These are phyloP conservation scores for Passer domesticus DNA, from an alignment of 2,113 vertebrate species.

Conservation along the genomic window DNA sequence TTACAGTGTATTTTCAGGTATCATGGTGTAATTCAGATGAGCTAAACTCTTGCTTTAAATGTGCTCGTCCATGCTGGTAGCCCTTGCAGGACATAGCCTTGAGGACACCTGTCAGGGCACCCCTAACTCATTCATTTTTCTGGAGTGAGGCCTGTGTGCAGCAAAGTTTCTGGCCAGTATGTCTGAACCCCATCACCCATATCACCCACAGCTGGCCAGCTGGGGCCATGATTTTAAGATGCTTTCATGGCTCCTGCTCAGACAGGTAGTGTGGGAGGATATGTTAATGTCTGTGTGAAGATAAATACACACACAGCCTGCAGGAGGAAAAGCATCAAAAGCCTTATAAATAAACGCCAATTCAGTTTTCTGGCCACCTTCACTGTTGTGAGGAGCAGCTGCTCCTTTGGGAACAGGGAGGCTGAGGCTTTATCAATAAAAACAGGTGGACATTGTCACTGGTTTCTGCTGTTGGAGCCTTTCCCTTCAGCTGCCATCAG, in stretches of 20 bases:
- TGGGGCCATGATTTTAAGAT: background rate
- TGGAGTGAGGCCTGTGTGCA: background rate
- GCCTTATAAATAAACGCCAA: background rate
- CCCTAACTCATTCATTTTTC: background rate
- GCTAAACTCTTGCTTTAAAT: background rate
- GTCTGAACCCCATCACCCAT: background rate
- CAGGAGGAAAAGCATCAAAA: accelerated
- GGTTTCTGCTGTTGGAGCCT: background rate
- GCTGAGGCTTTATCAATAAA: background rate
- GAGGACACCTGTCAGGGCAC: background rate
- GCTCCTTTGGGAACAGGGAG: background rate
- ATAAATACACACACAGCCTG: background rate
- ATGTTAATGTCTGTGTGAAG: background rate
- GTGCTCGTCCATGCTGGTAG: background rate
- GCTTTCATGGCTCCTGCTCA: background rate
- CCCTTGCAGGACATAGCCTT: background rate
- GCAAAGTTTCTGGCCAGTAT: accelerated
- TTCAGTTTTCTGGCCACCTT: background rate
- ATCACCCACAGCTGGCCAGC: background rate
- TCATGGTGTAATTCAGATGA: background rate
- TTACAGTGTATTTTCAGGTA: background rate
- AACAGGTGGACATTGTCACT: background rate
- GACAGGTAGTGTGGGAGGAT: no score
- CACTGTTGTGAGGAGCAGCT: accelerated
- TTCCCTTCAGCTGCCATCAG: background rate